These are phyloP conservation scores for Athetis lepigone DNA, from an alignment of 2,888 invertebrate species.

Conservation along the genomic window DNA sequence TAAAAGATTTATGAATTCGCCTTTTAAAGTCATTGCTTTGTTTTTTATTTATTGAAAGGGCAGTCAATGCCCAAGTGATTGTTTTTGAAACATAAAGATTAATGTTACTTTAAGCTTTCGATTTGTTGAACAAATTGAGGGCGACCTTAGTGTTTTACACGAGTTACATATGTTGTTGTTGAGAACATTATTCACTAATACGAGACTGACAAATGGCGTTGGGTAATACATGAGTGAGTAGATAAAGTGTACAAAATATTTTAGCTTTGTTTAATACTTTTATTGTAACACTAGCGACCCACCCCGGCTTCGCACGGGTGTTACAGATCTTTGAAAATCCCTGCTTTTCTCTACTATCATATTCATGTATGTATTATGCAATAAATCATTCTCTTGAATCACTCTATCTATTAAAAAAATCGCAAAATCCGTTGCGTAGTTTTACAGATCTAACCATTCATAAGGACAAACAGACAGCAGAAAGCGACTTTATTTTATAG, in stretches of 20 bases:
- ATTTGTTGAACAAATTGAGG: conserved; percentile 36
- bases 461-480: too few relatives aligned
- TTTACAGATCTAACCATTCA: too few relatives aligned
- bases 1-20: conserved; percentile 51
- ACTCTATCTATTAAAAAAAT: too few relatives aligned
- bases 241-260: background rate
- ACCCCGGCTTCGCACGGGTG: too few relatives aligned
- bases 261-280: background rate
- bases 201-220: conserved; percentile 21
- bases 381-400: too few relatives aligned
- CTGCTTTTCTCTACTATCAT: too few relatives aligned
- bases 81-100: conserved; percentile 58
- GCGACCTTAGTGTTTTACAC: conserved; percentile 26
- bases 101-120: conserved; percentile 48
- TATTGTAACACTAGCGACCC: too few relatives aligned
- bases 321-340: too few relatives aligned
- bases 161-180: conserved; percentile 24
- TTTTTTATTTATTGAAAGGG: conserved; percentile 47
- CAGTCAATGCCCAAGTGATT: conserved; percentile 37
- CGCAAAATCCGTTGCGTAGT: too few relatives aligned
- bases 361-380: too few relatives aligned
- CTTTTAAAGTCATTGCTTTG: conserved; percentile 44
- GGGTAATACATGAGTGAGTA: conserved; percentile 17
- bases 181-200: conserved; percentile 40
- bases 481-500: too few relatives aligned